Conservation (phyloP, 2,113 vertebrate genomes). For the Ardeotis arabs region DNA sequence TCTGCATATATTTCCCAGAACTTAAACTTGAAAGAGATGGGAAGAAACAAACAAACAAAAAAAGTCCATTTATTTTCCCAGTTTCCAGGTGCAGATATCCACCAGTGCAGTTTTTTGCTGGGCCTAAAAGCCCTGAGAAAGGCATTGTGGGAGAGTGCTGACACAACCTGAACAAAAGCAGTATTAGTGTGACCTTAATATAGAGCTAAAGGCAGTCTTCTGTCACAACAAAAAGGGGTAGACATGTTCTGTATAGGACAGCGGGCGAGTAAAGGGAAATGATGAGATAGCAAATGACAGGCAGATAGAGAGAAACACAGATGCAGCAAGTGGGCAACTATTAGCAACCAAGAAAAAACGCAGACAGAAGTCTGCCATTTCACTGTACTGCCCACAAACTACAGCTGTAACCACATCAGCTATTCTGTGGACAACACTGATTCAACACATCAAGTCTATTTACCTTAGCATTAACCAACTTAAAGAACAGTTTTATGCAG, state of each 20-base stretch:
- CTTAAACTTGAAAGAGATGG: not conserved
- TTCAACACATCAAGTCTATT: not conserved
- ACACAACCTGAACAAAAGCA: not conserved
- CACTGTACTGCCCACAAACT: not conserved
- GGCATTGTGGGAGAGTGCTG: not conserved
- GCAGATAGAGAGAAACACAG: not conserved
- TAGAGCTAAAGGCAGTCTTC: not conserved
- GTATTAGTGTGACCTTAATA: not conserved
- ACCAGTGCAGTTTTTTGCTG: not conserved
- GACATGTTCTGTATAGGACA: not conserved
- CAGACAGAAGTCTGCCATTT: not conserved
- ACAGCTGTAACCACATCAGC: not conserved
- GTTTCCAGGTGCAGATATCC: not conserved
- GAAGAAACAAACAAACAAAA: not conserved
- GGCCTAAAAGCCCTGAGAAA: not conserved
- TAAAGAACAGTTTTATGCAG: not conserved
- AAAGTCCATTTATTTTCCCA: not conserved
- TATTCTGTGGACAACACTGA: not conserved
- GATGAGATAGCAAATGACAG: not conserved
- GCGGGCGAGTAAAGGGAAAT: not conserved
- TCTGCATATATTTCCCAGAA: not conserved
- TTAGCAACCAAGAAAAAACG: not conserved
- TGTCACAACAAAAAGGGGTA: not conserved
- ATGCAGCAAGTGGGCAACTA: not conserved
- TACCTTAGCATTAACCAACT: not conserved